phyloP scores from a whole-genome alignment of 2,888 invertebrate genomes.

The Thelaira solivaga region DNA sequence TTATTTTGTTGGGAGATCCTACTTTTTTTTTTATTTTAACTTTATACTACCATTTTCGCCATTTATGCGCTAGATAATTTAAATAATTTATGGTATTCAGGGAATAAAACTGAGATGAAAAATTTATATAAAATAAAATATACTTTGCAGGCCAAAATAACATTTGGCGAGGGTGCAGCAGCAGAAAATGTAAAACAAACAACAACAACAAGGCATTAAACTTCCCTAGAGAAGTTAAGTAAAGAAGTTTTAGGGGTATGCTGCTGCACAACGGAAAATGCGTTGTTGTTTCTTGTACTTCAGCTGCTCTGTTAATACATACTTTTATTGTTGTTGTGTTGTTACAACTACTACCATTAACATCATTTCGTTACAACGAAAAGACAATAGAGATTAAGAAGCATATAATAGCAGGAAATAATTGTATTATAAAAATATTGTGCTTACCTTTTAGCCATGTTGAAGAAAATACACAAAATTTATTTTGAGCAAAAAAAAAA shows the following conservation, averaged over 20 bases:
- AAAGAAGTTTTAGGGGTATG: conserved; percentile 12
- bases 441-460: conserved; percentile 28
- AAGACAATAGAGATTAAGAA: conserved; percentile 45
- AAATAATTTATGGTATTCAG: conserved; percentile 35
- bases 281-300: background rate
- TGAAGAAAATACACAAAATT: conserved; percentile 23
- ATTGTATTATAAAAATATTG: conserved; percentile 37
- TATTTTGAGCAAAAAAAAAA: no score
- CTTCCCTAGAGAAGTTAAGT: conserved; percentile 30
- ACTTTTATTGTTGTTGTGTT: background rate
- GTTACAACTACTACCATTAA: background rate
- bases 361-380: background rate
- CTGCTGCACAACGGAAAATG: conserved; percentile 9
- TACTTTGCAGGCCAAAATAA: background rate
- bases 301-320: background rate
- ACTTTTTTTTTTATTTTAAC: conserved; percentile 1
- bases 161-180: background rate
- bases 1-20: background rate
- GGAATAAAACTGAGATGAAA: conserved; percentile 32
- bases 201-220: background rate
- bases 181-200: conserved; percentile 8
- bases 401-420: conserved; percentile 50
- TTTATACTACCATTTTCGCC: conserved; percentile 13
- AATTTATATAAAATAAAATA: background rate
- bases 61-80: conserved; percentile 45